Percentiles rank a stretch among this genome's conserved stretches.
phyloP scores from a whole-genome alignment of 2,797 vertebrate genomes.

The Labeo calbasu region DNA sequence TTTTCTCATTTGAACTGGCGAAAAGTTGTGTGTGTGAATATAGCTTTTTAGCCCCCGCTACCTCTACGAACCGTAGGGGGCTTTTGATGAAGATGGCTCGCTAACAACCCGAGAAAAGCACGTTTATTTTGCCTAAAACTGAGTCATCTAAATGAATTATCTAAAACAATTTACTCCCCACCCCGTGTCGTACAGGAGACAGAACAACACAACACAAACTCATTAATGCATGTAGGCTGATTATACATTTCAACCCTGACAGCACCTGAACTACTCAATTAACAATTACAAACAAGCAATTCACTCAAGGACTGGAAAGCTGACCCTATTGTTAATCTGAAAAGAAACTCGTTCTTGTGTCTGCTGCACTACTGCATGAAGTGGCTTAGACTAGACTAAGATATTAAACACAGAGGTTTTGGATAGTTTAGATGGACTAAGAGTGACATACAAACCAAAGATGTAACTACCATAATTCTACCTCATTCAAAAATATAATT shows the following conservation, averaged over 20 bases:
- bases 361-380: background rate
- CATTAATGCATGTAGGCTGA: constrained; percentile 33
- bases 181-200: background rate
- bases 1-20: constrained; percentile 13
- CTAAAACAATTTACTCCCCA: constrained; percentile 24
- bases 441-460: background rate
- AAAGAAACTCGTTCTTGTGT: background rate
- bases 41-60: constrained; percentile 5
- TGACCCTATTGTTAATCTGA: constrained; percentile 12
- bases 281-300: constrained; percentile 35
- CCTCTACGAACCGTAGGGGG: background rate
- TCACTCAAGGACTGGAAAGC: constrained; percentile 28
- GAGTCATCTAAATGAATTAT: constrained; percentile 26
- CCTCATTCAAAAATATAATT: background rate
- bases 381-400: background rate
- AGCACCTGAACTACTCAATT: constrained; percentile 41
- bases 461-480: background rate
- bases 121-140: constrained; percentile 9
- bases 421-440: background rate
- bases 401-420: background rate
- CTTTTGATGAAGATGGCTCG: constrained; percentile 13
- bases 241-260: constrained; percentile 40
- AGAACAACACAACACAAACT: constrained; percentile 24
- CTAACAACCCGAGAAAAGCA: constrained; percentile 19
- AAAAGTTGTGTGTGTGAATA: constrained; percentile 24